Evolutionary conservation across 2,888 invertebrate genomes (phyloP).

Genomic region (Nomada fucata): DNA sequence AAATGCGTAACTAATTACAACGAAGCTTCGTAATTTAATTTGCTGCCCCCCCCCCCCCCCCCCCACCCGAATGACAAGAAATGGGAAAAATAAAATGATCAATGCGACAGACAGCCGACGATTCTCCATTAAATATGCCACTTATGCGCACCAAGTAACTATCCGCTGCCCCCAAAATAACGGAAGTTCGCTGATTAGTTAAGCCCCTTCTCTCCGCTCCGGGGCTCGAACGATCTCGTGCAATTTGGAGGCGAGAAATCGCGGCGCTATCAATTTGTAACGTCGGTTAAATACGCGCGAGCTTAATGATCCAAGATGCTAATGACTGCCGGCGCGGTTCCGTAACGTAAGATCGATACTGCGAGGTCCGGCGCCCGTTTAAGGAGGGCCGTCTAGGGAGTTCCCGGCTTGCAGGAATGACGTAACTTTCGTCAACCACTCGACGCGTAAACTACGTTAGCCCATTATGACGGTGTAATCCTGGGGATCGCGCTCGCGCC

Average conservation of each 20-base stretch:
- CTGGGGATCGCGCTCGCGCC: not conserved
- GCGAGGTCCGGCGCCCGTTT: conserved; percentile 13
- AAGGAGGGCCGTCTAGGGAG: conserved; percentile 10
- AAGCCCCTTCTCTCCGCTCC: not conserved
- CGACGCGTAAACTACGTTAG: conserved; percentile 43
- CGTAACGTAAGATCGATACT: conserved; percentile 42
- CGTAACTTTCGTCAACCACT: conserved; percentile 38
- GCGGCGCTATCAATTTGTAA: conserved; percentile 6
- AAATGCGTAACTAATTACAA: too few species aligned
- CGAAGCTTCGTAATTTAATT: too few species aligned
- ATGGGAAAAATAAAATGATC: too few species aligned
- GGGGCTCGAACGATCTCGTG: not conserved
- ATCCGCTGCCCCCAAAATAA: not conserved
- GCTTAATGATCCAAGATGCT: conserved; percentile 31
- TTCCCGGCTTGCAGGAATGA: conserved; percentile 21
- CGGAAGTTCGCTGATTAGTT: not conserved
- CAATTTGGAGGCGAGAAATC: not conserved
- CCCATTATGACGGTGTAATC: conserved; percentile 38
- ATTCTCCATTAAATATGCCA: too few species aligned
- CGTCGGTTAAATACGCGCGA: conserved; percentile 14
- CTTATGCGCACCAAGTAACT: too few species aligned
- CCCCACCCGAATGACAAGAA: too few species aligned
- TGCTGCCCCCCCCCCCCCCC: too few species aligned
- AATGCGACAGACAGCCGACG: too few species aligned
- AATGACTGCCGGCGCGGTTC: conserved; percentile 33